Evolutionary conservation across 1,140 invertebrate species (phyloP).

Genomic region (Probaryconus sp.): DNA sequence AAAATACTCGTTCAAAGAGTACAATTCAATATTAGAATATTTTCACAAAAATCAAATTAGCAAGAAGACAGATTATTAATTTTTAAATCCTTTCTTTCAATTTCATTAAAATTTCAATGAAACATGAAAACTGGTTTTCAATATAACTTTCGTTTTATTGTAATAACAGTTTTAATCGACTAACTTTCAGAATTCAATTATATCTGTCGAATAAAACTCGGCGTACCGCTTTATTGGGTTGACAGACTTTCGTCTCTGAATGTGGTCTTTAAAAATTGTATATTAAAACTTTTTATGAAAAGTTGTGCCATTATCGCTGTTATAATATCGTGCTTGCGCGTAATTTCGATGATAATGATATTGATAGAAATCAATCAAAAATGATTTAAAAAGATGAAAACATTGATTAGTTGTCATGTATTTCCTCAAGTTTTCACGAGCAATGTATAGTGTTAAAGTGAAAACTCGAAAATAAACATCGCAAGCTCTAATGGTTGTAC

Average conservation of each 20-base stretch:
- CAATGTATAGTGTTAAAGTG: constrained; percentile 32
- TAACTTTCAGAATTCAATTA: no score
- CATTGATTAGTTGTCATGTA: constrained; percentile 20
- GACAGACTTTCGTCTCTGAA: background rate
- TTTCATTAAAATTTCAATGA: no score
- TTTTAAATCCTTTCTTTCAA: no score
- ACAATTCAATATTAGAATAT: no score
- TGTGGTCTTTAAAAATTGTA: constrained; percentile 6
- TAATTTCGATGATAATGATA: constrained; percentile 11
- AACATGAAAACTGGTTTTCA: no score
- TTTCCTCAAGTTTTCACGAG: constrained; percentile 40
- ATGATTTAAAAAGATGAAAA: no score
- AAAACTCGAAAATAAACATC: constrained; percentile 62
- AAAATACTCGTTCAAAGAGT: no score
- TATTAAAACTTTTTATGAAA: constrained; percentile 24
- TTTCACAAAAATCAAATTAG: no score
- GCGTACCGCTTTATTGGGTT: constrained; percentile 11
- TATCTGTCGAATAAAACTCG: background rate
- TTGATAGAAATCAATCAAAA: constrained; percentile 30
- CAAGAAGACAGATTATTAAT: no score
- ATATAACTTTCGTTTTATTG: no score
- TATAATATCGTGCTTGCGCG: background rate
- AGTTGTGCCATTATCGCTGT: constrained; percentile 17
- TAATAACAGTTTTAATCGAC: no score
- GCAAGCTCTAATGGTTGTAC: constrained; percentile 76